phyloP scores from a whole-genome alignment of 2,113 vertebrate genomes.

The Otus sunia region DNA sequence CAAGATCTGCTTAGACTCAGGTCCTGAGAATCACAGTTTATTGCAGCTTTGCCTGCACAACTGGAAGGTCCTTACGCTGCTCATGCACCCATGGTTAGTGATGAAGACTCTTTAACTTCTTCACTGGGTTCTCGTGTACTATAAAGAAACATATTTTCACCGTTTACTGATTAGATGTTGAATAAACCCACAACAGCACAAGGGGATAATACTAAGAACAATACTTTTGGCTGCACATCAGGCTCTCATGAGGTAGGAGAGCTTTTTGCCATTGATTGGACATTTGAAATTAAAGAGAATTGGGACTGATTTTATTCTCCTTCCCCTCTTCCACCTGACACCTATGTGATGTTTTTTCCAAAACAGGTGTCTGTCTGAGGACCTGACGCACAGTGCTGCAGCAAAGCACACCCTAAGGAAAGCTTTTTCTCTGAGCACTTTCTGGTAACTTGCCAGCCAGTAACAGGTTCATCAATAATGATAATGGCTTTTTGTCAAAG shows the following conservation, averaged over 20 bases:
- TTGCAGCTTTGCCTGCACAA: neutral
- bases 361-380: neutral
- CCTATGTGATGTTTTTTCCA: neutral
- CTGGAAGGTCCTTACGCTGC: neutral
- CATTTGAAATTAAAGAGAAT: neutral
- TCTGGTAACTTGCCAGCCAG: neutral
- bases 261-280: neutral
- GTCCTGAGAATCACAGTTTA: neutral
- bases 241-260: neutral
- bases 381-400: neutral
- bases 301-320: neutral
- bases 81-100: neutral
- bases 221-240: neutral
- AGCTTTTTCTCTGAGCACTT: neutral
- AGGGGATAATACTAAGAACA: neutral
- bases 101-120: neutral
- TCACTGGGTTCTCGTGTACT: neutral
- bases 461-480: constrained; percentile 50
- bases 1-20: accelerated
- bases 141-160: neutral
- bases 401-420: neutral
- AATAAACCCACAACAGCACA: neutral
- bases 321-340: neutral
- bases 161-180: neutral
- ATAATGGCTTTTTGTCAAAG: constrained; percentile 23